A percentile compares a stretch with the other conserved stretches of the same genome.
Conservation (phyloP, 2,113 vertebrate species). For the Mesoclemmys tuberculata region DNA sequence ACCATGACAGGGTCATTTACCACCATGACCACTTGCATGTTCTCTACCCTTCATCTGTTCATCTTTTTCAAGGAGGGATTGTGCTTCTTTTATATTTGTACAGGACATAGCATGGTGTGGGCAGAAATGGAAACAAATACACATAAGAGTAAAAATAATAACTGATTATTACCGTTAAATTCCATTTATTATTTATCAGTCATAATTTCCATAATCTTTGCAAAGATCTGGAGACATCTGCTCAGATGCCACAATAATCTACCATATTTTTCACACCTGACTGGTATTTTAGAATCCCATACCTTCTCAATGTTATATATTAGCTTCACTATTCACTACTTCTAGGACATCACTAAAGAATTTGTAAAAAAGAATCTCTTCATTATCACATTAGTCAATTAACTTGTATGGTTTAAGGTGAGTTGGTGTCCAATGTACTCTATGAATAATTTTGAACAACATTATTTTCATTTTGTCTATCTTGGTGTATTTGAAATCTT, state of each 20-base stretch:
- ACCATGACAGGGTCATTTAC: no score
- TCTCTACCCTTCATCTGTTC: not conserved
- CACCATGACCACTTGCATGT: not conserved
- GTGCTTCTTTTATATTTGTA: not conserved
- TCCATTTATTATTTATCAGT: not conserved
- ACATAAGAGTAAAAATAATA: not conserved
- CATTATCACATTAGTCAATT: not conserved
- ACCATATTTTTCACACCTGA: not conserved
- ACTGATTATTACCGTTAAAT: not conserved
- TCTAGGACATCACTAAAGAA: not conserved
- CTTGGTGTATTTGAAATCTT: not conserved
- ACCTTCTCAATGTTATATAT: not conserved
- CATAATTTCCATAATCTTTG: not conserved
- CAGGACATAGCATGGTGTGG: not conserved
- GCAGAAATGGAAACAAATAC: not conserved
- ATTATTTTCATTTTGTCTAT: not conserved
- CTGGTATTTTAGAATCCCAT: not conserved
- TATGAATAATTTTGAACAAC: not conserved
- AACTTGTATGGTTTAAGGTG: not conserved
- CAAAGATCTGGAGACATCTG: not conserved
- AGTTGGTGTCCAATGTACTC: not conserved
- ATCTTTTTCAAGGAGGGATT: not conserved
- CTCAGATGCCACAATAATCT: not conserved
- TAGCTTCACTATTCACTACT: not conserved
- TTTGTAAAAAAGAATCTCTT: not conserved